phyloP scores from a whole-genome alignment of 2,797 vertebrate species.

The Astyanax mexicanus region DNA sequence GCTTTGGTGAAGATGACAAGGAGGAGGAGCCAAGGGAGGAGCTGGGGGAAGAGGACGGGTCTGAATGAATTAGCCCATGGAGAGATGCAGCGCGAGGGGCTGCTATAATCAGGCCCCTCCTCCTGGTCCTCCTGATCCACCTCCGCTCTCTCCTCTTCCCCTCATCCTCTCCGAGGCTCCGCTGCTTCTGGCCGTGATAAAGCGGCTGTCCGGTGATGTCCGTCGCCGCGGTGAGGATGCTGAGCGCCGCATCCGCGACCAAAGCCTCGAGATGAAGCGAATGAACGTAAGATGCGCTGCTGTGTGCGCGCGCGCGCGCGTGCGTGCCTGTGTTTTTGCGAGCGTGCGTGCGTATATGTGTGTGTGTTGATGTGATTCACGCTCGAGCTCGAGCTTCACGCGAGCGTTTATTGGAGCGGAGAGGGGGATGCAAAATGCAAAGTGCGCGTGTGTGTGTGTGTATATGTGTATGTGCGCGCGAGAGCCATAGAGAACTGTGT shows the following conservation, averaged over 20 bases:
- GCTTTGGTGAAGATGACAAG: not conserved
- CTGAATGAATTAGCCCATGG: constrained; percentile 60
- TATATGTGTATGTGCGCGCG: not conserved
- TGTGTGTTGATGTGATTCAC: constrained; percentile 61
- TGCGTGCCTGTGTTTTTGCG: constrained; percentile 64
- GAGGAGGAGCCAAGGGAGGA: not conserved
- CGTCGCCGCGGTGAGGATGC: constrained; percentile 3
- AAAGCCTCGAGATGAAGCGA: constrained; percentile 74
- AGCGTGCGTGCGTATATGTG: constrained; percentile 54
- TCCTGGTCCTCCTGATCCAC: constrained; percentile 47
- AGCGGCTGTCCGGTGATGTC: constrained; percentile 36
- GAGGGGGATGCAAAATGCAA: not conserved
- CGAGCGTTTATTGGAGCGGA: not conserved
- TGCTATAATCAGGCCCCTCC: constrained; percentile 74
- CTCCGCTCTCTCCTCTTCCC: constrained; percentile 21
- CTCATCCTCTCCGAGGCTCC: constrained; percentile 50
- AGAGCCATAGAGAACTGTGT: too few relatives aligned
- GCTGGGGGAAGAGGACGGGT: not conserved
- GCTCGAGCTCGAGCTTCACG: not conserved
- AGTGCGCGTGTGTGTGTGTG: not conserved
- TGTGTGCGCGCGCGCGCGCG: constrained; percentile 62
- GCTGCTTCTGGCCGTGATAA: constrained; percentile 30
- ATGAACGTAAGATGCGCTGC: constrained; percentile 79
- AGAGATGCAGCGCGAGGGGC: constrained; percentile 75
- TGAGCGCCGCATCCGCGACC: not conserved